Evolutionary conservation across 2,113 vertebrate genomes (phyloP).

Genomic region (Triplophysa dalaica): DNA sequence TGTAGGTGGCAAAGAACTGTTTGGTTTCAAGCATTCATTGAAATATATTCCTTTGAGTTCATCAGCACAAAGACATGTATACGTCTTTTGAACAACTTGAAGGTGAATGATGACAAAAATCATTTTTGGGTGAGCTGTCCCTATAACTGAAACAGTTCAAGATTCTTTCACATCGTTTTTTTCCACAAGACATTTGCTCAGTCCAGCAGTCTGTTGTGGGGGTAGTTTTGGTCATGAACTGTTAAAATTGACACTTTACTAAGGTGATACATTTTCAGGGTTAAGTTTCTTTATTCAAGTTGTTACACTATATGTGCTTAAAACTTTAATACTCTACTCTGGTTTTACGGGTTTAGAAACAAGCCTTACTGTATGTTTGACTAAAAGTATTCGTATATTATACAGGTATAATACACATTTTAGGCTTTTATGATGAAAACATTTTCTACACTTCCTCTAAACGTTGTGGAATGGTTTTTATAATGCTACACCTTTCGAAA

Average conservation of each 20-base stretch:
- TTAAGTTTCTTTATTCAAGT: background rate
- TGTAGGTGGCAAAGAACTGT: no score
- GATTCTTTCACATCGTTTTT: constrained; percentile 1
- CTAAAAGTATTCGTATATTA: background rate
- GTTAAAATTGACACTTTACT: constrained; percentile 14
- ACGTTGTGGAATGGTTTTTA: no score
- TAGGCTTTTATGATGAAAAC: background rate
- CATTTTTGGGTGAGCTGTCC: no score
- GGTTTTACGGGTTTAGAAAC: background rate
- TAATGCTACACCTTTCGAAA: no score
- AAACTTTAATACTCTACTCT: background rate
- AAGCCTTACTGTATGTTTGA: background rate
- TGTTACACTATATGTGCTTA: background rate
- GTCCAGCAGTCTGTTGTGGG: background rate
- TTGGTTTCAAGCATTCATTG: no score
- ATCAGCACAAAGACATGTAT: no score
- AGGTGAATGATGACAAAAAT: no score
- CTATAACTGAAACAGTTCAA: background rate
- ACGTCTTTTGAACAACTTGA: no score
- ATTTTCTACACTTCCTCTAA: no score
- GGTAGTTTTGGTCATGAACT: constrained; percentile 9
- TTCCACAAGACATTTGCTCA: constrained; percentile 27
- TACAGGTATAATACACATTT: background rate
- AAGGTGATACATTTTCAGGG: background rate
- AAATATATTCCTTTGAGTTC: no score